phyloP scores from a whole-genome alignment of 35 echinoderm and acorn worm genomes.

The Stichopus chloronotus region DNA sequence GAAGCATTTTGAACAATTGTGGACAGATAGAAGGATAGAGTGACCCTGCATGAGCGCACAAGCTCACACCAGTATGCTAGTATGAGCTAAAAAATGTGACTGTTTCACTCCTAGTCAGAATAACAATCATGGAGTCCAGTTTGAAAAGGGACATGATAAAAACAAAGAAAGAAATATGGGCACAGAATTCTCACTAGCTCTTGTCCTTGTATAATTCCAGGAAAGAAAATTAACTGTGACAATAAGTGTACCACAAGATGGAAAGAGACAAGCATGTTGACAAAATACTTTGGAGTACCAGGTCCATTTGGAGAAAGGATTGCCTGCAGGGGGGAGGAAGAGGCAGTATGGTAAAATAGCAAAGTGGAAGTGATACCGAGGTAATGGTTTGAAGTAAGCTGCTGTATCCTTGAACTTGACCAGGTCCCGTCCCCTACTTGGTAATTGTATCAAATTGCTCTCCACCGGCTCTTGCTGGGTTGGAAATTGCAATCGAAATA shows the following conservation, averaged over 20 bases:
- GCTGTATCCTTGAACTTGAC: conserved; percentile 30
- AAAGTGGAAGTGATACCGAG: background rate
- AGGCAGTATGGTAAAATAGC: background rate
- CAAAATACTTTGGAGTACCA: background rate
- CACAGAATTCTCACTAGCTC: no score
- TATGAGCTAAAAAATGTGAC: no score
- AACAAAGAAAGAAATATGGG: no score
- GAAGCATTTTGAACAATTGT: no score
- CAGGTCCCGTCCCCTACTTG: conserved; percentile 25
- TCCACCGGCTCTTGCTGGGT: background rate
- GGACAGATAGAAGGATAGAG: no score
- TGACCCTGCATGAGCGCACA: no score
- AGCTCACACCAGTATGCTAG: no score
- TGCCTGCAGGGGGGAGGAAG: background rate
- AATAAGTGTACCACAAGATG: background rate
- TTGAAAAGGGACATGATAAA: no score
- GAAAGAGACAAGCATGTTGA: background rate
- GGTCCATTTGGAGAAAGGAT: background rate
- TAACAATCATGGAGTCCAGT: no score
- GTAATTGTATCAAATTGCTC: conserved; percentile 45
- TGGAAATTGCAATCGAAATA: background rate
- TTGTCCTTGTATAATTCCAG: background rate
- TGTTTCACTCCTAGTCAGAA: no score
- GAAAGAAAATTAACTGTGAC: background rate
- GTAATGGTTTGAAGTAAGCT: background rate